Base-by-base conservation (phyloP, 2,888 invertebrate genomes). In the Latheticus oryzae region DNA sequence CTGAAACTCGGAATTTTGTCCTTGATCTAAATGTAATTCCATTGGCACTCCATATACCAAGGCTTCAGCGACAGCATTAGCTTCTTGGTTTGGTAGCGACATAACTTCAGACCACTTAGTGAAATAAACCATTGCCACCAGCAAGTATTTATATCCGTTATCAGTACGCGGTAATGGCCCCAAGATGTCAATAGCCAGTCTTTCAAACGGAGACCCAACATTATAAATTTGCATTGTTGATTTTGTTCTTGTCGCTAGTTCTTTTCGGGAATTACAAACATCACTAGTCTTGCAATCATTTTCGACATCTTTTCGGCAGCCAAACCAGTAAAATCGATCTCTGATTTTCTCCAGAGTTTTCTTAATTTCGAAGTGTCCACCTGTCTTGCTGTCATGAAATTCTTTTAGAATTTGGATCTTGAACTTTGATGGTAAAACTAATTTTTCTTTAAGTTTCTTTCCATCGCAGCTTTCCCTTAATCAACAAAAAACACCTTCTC, bases 121-220 rank as follows among this genome's bases (percentile, higher is more conserved):
- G 1, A 65, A 63, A 32, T 68, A 69, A 12, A 67, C 67, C 1
- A 66, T 67, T 0, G 66, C 65, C 1, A 70, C 69, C 7, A 68
- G 28, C 24, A 70, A 63, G 12, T 55, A 53, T 0, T 53, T 67
- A 23, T 40, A 23, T 1, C 35, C 15, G 3, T 32, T 12, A 1
- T 15, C 7, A 7, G 23, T 21, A 9, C 8, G 12, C 1, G 9
- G 2, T 5, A 50, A 50, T 26, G 50, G 38, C 3, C 50, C 50
- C 7, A 50, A 28, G 4, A 50, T 17, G 7, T 50, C 50, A 7
- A 50, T 50, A 3, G 23, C 50, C 2, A 50, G 7, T 8, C 13
- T 17, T 5, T 50, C 50, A 28, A 50, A 50, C 2, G 50, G 50
- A 2, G 11, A 4, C 1, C n/a, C n/a, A n/a, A n/a, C n/a, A n/a